Evolutionary conservation across 2,113 vertebrate genomes (phyloP).

Genomic region (Pseudolaguvia tuberculata): DNA sequence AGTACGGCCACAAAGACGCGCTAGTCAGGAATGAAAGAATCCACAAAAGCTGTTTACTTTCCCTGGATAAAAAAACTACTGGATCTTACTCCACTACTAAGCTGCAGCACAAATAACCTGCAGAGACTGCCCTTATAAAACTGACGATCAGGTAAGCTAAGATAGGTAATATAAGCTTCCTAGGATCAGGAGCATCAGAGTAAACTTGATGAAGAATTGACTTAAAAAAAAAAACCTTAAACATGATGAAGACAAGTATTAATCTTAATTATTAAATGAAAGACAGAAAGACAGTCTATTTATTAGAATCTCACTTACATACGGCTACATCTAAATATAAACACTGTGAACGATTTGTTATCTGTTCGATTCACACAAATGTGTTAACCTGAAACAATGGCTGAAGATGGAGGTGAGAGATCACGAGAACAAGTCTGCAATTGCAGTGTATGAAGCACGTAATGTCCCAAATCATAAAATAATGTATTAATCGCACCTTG

Average conservation of each 20-base stretch:
- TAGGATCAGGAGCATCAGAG: slow-evolving; percentile 23
- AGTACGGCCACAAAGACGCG: slow-evolving; percentile 61
- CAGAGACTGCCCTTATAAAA: not conserved
- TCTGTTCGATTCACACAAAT: slow-evolving; percentile 34
- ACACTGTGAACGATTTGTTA: slow-evolving; percentile 32
- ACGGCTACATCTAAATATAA: slow-evolving; percentile 37
- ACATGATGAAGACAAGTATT: too few relatives aligned
- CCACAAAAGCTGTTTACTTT: slow-evolving; percentile 44
- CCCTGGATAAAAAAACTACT: slow-evolving; percentile 18
- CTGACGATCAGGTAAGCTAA: not conserved
- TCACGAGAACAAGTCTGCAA: too few relatives aligned
- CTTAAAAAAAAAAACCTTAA: too few relatives aligned
- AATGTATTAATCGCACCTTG: slow-evolving; percentile 31
- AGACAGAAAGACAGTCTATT: slow-evolving; percentile 19
- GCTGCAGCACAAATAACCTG: slow-evolving; percentile 22
- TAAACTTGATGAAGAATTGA: slow-evolving; percentile 28
- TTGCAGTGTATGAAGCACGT: too few relatives aligned
- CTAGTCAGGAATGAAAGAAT: slow-evolving; percentile 53
- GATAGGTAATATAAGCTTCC: slow-evolving; percentile 33
- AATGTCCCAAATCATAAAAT: slow-evolving; percentile 51
- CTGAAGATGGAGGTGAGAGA: slow-evolving; percentile 30
- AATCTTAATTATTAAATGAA: slow-evolving; percentile 22
- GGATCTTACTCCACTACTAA: slow-evolving; percentile 7
- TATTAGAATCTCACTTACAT: slow-evolving; percentile 24
- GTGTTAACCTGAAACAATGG: slow-evolving; percentile 31